phyloP scores from a whole-genome alignment of 1,140 invertebrate genomes.

The Halictus rubicundus region DNA sequence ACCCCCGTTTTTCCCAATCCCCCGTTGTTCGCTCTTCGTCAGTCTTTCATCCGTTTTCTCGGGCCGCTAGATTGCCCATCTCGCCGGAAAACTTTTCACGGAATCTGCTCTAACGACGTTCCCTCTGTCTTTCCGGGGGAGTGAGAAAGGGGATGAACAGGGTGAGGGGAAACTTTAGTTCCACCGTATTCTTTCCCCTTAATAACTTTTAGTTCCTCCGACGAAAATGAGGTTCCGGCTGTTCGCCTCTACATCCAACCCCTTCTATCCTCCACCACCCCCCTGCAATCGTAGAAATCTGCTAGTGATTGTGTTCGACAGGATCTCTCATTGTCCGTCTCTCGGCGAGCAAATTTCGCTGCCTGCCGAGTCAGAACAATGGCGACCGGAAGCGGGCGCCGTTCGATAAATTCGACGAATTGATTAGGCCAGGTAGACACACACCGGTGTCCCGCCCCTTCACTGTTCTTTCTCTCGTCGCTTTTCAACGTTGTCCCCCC shows the following conservation, averaged over 20 bases:
- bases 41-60: neutral
- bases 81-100: conserved; percentile 38
- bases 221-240: neutral
- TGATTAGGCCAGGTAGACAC: conserved; percentile 14
- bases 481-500: too few species aligned
- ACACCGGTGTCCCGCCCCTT: too few species aligned
- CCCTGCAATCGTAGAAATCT: neutral
- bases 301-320: too few species aligned
- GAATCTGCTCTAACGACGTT: conserved; percentile 47
- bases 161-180: conserved; percentile 24
- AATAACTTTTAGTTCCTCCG: conserved; percentile 21
- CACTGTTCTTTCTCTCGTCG: too few species aligned
- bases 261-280: neutral
- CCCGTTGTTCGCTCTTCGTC: neutral
- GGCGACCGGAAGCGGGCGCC: too few species aligned
- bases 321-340: too few species aligned
- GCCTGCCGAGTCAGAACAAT: too few species aligned
- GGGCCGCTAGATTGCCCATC: conserved; percentile 31
- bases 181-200: conserved; percentile 26
- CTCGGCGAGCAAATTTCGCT: too few species aligned
- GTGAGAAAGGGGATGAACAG: too few species aligned
- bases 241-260: neutral
- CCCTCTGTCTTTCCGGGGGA: conserved; percentile 11
- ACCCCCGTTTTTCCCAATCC: too few species aligned
- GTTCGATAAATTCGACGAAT: neutral